Percentiles rank a stretch among this genome's conserved stretches.
Conservation (phyloP, 1,140 invertebrate genomes). For the Drosophila pachea region DNA sequence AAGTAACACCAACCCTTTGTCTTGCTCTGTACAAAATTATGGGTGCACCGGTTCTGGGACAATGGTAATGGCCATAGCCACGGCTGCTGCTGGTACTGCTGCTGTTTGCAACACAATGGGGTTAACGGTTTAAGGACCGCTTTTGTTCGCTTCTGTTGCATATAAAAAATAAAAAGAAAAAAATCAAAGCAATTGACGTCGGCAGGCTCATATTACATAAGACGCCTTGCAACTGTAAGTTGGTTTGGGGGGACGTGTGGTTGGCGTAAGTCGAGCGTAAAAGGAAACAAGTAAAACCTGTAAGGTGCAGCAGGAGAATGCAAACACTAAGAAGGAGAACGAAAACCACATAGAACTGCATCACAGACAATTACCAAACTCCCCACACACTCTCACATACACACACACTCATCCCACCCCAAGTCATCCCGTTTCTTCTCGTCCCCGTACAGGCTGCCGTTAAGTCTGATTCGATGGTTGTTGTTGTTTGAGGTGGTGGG, state of each 20-base stretch:
- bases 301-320: conserved; percentile 57
- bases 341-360: conserved; percentile 28
- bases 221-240: conserved; percentile 27
- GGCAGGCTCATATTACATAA: conserved; percentile 69
- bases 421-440: conserved; percentile 2
- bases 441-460: conserved; percentile 10
- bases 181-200: conserved; percentile 54
- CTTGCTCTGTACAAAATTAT: conserved; percentile 13
- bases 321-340: conserved; percentile 30
- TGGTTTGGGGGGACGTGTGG: conserved; percentile 9
- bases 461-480: not conserved
- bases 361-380: conserved; percentile 31
- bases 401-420: conserved; percentile 23
- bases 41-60: conserved; percentile 51
- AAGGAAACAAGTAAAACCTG: conserved; percentile 68
- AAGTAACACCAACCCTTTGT: conserved; percentile 30
- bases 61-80: conserved; percentile 39
- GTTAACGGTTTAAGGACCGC: conserved; percentile 36
- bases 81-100: not conserved
- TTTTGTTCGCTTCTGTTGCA: conserved; percentile 52
- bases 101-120: conserved; percentile 30
- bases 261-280: conserved; percentile 16
- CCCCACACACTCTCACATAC: conserved; percentile 17
- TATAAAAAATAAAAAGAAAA: conserved; percentile 14
- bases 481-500: conserved; percentile 15